Evolutionary conservation across 2,888 invertebrate species (phyloP).

Genomic region (Agrypnus murinus): DNA sequence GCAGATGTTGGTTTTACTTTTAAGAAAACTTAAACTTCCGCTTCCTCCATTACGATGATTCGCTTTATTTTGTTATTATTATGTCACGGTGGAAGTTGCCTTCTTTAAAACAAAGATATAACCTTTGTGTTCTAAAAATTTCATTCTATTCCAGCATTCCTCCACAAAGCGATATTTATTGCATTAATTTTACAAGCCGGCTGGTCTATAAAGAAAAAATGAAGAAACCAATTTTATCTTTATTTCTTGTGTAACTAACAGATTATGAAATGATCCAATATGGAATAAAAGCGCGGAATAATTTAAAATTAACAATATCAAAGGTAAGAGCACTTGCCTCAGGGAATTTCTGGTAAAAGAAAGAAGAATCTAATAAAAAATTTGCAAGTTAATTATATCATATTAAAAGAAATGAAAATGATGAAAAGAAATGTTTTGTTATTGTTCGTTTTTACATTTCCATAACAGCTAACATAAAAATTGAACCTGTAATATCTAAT

Average conservation of each 20-base stretch:
- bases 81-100: no score
- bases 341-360: background rate
- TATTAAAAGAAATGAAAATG: no score
- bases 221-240: conserved; percentile 4
- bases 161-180: no score
- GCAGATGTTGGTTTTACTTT: no score
- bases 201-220: no score
- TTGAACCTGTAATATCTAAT: conserved; percentile 17
- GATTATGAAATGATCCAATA: background rate
- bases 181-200: no score
- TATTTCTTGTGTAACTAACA: background rate
- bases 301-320: background rate
- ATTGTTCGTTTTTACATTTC: conserved; percentile 3
- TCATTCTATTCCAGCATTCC: no score
- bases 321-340: conserved; percentile 5
- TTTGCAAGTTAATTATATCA: background rate
- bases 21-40: no score
- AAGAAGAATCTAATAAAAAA: background rate
- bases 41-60: no score
- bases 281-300: background rate
- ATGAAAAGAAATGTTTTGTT: background rate
- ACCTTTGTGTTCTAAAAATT: no score
- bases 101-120: no score
- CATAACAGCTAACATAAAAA: background rate
- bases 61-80: no score